Base-by-base conservation (phyloP, 2,797 vertebrate genomes). In the Picus viridis region DNA sequence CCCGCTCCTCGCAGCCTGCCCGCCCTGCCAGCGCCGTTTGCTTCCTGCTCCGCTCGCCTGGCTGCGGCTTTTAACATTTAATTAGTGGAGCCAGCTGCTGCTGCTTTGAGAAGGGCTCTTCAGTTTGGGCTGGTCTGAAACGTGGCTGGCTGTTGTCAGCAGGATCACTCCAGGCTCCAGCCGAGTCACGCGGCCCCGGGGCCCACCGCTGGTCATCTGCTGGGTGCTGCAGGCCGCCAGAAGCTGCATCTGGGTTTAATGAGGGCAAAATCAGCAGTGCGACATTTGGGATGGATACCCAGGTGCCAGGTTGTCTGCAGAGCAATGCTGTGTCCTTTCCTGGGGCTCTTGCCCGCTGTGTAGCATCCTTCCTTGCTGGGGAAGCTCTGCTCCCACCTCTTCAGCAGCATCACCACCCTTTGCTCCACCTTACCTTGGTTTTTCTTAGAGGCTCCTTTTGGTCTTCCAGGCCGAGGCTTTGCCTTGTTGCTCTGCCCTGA, bases 71-170 rank as follows among this genome's bases (percentile, higher is more conserved):
- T 92, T 93, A 94, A 90, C 39, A 68, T 94, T 95, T 97, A 94
- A 97, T 97, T 96, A 97, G 97, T 87, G 24, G 69, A 94, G 93
- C 97, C 96, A 95, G 97, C 97, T 97, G 96, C 96, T 96, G 97
- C 97, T 97, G 96, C 90, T 78, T 57, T 70, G 95, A 75, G 47
- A 88, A 70, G 68, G 85, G 72, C 79, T 47, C n/a, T 24, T 76
- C 27, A 15, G 91, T 16, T 85, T 54, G 27, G 71, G 32, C 78
- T 89, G 16, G 8, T 57, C 86, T 74, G 75, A 74, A 36, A 76
- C 29, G 27, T 9, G 8, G 53, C 45, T 92, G 91, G 82, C 88
- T 91, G 77, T 84, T 92, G 92, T 83, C 11, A 93, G 49, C 58
- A 47, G 88, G 94, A 96, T 86, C 92, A 70, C 63, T 81, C 49